Evolutionary conservation across 1,140 invertebrate genomes (phyloP), one percentile per base, ranked within the genome.

Genomic region (Pogonus chalceus): DNA sequence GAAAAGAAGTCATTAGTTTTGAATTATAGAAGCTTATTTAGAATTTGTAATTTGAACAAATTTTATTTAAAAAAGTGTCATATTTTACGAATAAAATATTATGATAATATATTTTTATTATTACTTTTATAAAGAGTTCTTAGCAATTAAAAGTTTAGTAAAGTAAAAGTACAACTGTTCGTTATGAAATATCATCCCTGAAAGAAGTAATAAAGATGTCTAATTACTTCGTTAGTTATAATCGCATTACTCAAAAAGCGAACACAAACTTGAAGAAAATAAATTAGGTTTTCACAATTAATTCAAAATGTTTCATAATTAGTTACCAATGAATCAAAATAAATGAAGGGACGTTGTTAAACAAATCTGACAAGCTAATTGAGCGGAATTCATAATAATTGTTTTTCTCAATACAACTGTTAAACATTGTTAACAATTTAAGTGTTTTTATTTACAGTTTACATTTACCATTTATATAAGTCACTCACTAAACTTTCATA

Each of bases 61-160:
- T n/a, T n/a, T n/a, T n/a, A n/a, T n/a, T n/a, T n/a, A n/a, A n/a
- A n/a, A 43, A 43, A 43, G 37, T 43, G 18, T 43, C 37, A 10
- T 18, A 43, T 10, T n/a, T 43, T 43, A 43, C 37, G 18, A 43
- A 16, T 43, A 43, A 43, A 43, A 43, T 43, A 43, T 43, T 43
- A 16, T 18, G 4, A 43, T 43, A 43, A 43, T 43, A 43, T 43
- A 43, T 43, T 43, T 43, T 43, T 43, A 43, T 43, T 43, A 43
- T 43, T 43, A 43, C 37, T 4, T 43, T 43, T 43, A 43, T 12
- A 43, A 7, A 43, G 37, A 43, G 37, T 43, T 43, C 18, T 43
- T 43, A 7, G 37, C 37, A 43, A 43, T 43, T 43, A 43, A 43
- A 43, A 43, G 7, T 43, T 43, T 43, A 10, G 18, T 18, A 43